Base-by-base conservation (phyloP, 2,113 vertebrate species). In the Macaca nemestrina region DNA sequence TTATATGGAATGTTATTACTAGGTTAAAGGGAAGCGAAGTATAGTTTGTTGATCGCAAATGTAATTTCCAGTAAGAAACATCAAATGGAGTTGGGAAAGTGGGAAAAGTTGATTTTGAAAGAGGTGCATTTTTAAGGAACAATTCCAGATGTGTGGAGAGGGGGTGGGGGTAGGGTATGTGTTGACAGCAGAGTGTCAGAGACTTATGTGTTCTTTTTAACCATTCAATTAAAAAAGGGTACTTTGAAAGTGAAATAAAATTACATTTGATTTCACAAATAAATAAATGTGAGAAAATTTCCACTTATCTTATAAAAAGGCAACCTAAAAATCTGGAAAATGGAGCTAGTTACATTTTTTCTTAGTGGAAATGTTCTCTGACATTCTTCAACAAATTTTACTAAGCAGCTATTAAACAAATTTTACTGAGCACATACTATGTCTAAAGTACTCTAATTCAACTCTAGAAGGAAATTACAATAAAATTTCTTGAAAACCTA, bases 21-120 rank as follows among this genome's bases (percentile, higher is more conserved):
- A 16, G 57, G 10, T 52, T 67, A 94, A 95, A 73, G 43, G 45
- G 9, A 94, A 82, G 22, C 8, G 76, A 83, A 81, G 32, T 43
- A 27, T 35, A 83, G 8, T 84, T 95, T 91, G 64, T 76, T 79
- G 78, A 85, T 7, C 91, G 27, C 17, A 96, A 67, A 95, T 94
- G 30, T 45, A 40, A 80, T 81, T 38, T 92, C 43, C 16, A 88
- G 9, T 50, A 92, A 88, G 32, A 88, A 40, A 18, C 50, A 82
- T 27, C 32, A n/a, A 35, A 73, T 30, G 1, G 7, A 96, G 64
- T 22, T 94, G 20, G 11, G 79, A 94, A 95, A 87, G 11, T 76
- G 6, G 88, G 76, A 92, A 95, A 82, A 75, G 18, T 32, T 83
- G 50, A 57, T 59, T 76, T 86, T 16, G 25, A 90, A 88, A 81